These are phyloP conservation scores for Ophion costatus DNA, from an alignment of 2,888 invertebrate species.

Conservation along the genomic window DNA sequence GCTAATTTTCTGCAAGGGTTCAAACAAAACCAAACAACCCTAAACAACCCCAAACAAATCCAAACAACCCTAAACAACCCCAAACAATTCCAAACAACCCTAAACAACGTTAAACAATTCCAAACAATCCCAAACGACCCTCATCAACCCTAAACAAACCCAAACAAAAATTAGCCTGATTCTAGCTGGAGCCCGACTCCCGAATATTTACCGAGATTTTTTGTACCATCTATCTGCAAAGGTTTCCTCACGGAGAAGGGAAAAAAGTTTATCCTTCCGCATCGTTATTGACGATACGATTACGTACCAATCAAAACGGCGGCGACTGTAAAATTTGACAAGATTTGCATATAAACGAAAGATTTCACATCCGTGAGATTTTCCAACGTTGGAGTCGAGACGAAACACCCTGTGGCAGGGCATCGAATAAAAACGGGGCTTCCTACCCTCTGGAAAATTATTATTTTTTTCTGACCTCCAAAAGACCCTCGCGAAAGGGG, in stretches of 20 bases:
- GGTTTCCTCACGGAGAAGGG: not conserved
- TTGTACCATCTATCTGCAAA: not conserved
- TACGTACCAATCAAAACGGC: not conserved
- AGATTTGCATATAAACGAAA: not conserved
- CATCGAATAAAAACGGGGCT: conserved; percentile 4
- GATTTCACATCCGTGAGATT: not conserved
- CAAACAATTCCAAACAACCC: too few species aligned
- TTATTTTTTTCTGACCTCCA: conserved; percentile 14
- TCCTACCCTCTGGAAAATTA: not conserved
- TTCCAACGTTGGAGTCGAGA: not conserved
- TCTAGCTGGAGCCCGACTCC: too few species aligned
- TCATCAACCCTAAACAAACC: too few species aligned
- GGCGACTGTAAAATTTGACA: not conserved
- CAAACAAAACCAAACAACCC: too few species aligned
- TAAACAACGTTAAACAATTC: too few species aligned
- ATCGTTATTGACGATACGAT: not conserved
- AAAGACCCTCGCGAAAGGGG: conserved; percentile 20
- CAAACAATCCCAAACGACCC: too few species aligned
- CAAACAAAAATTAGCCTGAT: too few species aligned
- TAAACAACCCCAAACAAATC: too few species aligned
- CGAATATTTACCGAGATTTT: too few species aligned
- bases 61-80: too few species aligned
- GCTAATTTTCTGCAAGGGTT: too few species aligned
- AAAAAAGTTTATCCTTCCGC: not conserved
- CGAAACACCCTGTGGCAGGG: not conserved